Evolutionary conservation across 2,113 vertebrate species (phyloP).

Genomic region (Trogon surrucura): DNA sequence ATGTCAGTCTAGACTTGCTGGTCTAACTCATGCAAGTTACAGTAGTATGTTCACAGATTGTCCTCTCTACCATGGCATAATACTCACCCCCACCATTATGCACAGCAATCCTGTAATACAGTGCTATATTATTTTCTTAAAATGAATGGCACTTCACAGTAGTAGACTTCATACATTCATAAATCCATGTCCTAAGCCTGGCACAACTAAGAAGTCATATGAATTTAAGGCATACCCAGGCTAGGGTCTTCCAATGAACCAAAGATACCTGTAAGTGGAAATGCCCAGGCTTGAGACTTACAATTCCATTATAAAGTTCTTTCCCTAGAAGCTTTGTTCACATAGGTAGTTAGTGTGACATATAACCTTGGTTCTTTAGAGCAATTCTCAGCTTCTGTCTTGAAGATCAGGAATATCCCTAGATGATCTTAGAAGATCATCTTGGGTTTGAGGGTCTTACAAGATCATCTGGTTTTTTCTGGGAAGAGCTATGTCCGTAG

Average conservation of each 20-base stretch:
- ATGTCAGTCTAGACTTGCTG: background rate
- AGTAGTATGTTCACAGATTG: background rate
- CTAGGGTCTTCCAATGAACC: background rate
- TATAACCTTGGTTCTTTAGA: background rate
- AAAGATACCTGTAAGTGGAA: background rate
- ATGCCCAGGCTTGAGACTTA: background rate
- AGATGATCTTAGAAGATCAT: background rate
- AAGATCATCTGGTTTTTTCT: background rate
- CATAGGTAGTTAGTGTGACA: background rate
- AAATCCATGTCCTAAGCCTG: background rate
- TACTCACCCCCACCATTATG: background rate
- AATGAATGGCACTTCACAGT: background rate
- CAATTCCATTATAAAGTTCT: background rate
- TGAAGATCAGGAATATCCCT: background rate
- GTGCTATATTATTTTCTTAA: background rate
- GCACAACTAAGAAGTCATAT: background rate
- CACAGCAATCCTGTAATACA: background rate
- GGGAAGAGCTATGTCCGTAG: background rate
- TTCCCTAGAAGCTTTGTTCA: background rate
- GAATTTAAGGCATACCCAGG: background rate
- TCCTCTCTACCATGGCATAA: background rate
- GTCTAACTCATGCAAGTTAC: background rate
- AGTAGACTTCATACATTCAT: background rate
- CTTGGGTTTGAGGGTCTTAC: background rate
- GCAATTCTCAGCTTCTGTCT: background rate